Conservation (phyloP, 2,888 invertebrate genomes). For the Desoria tigrina region DNA sequence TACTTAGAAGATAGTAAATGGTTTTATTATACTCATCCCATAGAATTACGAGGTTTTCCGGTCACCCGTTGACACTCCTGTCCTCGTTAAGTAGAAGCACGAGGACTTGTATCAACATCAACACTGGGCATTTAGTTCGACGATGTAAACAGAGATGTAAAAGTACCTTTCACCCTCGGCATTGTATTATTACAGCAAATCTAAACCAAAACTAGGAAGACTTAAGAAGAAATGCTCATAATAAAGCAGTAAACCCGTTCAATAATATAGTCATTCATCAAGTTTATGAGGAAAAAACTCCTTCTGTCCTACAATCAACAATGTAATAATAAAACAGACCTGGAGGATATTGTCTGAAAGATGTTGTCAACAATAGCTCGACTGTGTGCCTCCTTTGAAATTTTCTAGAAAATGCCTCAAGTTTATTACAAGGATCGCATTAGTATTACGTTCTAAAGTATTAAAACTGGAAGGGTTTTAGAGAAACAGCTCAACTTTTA, state of each 20-base stretch:
- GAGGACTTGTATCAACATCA: not conserved
- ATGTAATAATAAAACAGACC: too few species aligned
- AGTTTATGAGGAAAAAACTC: conserved; percentile 1
- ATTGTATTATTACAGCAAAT: conserved; percentile 2
- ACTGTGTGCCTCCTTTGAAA: too few species aligned
- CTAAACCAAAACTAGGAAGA: not conserved
- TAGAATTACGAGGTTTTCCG: conserved; percentile 16
- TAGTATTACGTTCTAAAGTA: too few species aligned
- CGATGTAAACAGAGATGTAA: conserved; percentile 1
- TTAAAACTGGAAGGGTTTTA: too few species aligned
- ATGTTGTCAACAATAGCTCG: too few species aligned
- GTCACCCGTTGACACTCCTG: conserved; percentile 24
- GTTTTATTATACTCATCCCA: conserved; percentile 11
- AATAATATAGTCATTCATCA: conserved; percentile 3
- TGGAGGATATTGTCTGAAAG: too few species aligned
- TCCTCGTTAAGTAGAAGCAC: not conserved
- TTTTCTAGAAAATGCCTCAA: too few species aligned
- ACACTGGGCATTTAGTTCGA: too few species aligned
- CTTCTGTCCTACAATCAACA: too few species aligned
- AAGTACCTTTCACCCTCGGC: not conserved
- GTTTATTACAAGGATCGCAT: too few species aligned
- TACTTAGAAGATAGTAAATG: too few species aligned
- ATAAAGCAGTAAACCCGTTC: conserved; percentile 48
- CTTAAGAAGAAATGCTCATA: conserved; percentile 13
- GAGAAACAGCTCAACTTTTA: too few species aligned